A percentile compares a stretch with the other conserved stretches of the same genome.
phyloP scores from a whole-genome alignment of 2,797 vertebrate genomes.

The Balearica regulorum region DNA sequence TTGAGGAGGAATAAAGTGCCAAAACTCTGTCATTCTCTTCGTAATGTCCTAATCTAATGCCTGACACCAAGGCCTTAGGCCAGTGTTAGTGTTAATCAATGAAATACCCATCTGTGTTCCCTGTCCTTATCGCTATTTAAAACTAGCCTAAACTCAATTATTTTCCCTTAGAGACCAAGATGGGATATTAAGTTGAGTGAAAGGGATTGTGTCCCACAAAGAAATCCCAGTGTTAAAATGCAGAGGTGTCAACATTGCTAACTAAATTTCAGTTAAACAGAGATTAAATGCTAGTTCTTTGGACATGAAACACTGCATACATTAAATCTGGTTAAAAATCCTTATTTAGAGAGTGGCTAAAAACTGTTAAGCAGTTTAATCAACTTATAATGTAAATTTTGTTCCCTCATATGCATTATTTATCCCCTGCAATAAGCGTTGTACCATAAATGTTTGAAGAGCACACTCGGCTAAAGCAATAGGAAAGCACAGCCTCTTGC shows the following conservation, averaged over 20 bases:
- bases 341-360: slow-evolving; percentile 84
- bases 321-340: slow-evolving; percentile 84
- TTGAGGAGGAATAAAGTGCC: slow-evolving; percentile 99
- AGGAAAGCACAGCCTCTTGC: slow-evolving; percentile 45
- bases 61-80: slow-evolving; percentile 94
- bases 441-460: slow-evolving; percentile 53
- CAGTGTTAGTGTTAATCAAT: slow-evolving; percentile 96
- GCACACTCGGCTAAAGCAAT: slow-evolving; percentile 22
- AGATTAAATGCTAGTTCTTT: slow-evolving; percentile 88
- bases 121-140: slow-evolving; percentile 97
- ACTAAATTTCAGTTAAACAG: slow-evolving; percentile 96
- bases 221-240: slow-evolving; percentile 88
- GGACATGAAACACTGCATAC: slow-evolving; percentile 82
- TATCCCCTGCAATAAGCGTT: slow-evolving; percentile 61
- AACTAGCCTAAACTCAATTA: slow-evolving; percentile 99
- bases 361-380: slow-evolving; percentile 85
- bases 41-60: slow-evolving; percentile 99
- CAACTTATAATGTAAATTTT: slow-evolving; percentile 78
- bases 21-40: slow-evolving; percentile 99
- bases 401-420: slow-evolving; percentile 77
- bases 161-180: slow-evolving; percentile 98
- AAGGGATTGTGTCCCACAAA: slow-evolving; percentile 86
- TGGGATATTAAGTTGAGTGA: slow-evolving; percentile 97
- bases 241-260: slow-evolving; percentile 88
- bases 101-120: slow-evolving; percentile 97